Evolutionary conservation across 2,797 vertebrate species (phyloP).

Genomic region (Danio albolineatus): DNA sequence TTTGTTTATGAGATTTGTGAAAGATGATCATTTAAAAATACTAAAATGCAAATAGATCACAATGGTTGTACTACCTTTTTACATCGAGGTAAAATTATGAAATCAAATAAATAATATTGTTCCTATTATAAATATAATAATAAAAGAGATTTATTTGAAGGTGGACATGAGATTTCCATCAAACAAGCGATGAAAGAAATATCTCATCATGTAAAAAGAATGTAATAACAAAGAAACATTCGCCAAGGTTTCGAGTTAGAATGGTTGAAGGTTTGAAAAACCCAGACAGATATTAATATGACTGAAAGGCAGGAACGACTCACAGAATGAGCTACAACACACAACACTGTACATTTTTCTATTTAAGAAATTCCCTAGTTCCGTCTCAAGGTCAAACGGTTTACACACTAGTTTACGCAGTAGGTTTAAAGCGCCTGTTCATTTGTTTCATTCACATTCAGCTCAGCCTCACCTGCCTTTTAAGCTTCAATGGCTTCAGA

Average conservation of each 20-base stretch:
- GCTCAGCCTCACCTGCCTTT: constrained; percentile 51
- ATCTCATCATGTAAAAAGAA: not conserved
- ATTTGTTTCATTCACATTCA: constrained; percentile 41
- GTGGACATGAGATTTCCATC: not conserved
- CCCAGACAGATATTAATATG: constrained; percentile 3
- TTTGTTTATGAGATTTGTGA: not conserved
- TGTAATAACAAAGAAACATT: not conserved
- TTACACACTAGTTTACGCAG: not conserved
- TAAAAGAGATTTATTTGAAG: not conserved
- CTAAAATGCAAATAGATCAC: not conserved
- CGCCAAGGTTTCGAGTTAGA: not conserved
- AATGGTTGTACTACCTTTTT: not conserved
- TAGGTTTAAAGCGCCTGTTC: not conserved
- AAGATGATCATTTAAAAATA: not conserved
- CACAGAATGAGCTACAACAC: not conserved
- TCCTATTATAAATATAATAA: not conserved
- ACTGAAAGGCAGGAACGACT: not conserved
- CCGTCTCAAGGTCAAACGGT: constrained; percentile 8
- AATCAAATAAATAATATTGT: not conserved
- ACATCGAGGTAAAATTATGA: too few species aligned
- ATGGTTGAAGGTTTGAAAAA: not conserved
- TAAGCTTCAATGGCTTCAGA: constrained; percentile 55
- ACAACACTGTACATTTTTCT: not conserved
- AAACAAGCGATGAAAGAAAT: not conserved
- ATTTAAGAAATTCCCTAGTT: not conserved